A percentile compares a stretch with the other conserved stretches of the same genome.
These are phyloP conservation scores for Caenorhabditis imperialis DNA, from an alignment of 2,888 invertebrate genomes.

Conservation along the genomic window DNA sequence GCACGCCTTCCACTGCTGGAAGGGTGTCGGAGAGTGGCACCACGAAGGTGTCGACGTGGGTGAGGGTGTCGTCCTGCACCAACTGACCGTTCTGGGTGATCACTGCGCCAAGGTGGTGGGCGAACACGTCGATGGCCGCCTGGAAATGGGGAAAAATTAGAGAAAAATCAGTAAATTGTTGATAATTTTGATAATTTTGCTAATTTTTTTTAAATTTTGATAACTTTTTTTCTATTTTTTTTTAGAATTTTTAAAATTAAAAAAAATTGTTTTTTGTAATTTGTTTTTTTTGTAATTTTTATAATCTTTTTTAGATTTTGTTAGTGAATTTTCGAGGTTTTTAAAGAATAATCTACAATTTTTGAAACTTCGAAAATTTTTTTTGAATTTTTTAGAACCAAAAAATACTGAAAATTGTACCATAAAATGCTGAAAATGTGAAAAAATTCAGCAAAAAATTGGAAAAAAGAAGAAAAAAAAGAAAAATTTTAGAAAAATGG, in stretches of 20 bases:
- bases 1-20: constrained; percentile 59
- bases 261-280: not conserved
- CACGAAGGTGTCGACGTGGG: constrained; percentile 72
- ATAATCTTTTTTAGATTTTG: too few species aligned
- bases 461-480: too few species aligned
- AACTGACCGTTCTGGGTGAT: constrained; percentile 59
- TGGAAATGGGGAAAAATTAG: constrained; percentile 53
- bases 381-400: not conserved
- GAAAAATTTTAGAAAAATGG: too few species aligned
- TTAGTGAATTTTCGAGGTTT: too few species aligned
- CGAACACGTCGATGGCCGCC: constrained; percentile 73
- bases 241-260: constrained; percentile 2
- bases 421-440: too few species aligned
- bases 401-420: constrained; percentile 1
- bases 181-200: too few species aligned
- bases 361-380: too few species aligned
- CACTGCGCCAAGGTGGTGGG: constrained; percentile 72
- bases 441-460: too few species aligned
- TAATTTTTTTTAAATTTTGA: too few species aligned
- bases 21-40: constrained; percentile 58
- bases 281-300: too few species aligned
- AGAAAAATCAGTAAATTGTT: too few species aligned
- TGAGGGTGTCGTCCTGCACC: constrained; percentile 63
- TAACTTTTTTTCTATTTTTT: too few species aligned
- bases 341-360: not conserved